phyloP scores from a whole-genome alignment of 1,140 invertebrate genomes.

The Drosophila setifemur region DNA sequence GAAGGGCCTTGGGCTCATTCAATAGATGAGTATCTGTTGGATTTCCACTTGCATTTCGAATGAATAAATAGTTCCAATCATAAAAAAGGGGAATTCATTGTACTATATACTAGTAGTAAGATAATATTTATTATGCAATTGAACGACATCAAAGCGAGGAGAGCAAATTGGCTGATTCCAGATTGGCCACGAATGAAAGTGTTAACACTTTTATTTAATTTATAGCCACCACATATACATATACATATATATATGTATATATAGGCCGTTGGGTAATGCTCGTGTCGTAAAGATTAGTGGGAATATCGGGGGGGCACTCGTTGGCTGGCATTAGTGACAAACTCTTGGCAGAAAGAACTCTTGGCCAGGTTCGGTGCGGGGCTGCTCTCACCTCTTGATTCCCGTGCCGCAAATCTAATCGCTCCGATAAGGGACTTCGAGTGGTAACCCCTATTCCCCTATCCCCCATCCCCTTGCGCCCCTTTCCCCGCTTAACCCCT shows the following conservation, averaged over 20 bases:
- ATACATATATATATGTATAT: neutral
- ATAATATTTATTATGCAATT: no score
- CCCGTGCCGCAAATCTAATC: conserved; percentile 38
- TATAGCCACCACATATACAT: no score
- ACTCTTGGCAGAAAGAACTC: neutral
- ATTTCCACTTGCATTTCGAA: no score
- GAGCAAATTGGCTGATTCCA: no score
- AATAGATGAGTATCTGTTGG: no score
- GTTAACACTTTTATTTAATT: neutral
- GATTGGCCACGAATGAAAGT: neutral
- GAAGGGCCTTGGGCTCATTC: neutral
- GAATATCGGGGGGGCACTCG: conserved; percentile 17
- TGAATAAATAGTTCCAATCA: no score
- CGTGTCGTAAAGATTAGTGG: conserved; percentile 27
- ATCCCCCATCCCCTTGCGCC: no score
- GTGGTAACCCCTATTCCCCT: conserved; percentile 9
- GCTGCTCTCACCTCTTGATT: neutral
- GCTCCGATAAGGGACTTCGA: conserved; percentile 12
- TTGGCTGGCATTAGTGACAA: conserved; percentile 2
- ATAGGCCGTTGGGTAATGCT: conserved; percentile 23
- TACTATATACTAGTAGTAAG: no score
- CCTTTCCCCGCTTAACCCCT: no score
- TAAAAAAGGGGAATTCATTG: no score
- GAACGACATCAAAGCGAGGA: no score
- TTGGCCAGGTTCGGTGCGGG: no score